Evolutionary conservation across 2,888 invertebrate genomes (phyloP), one percentile per base, ranked within the genome.

Genomic region (Microctonus aethiopoides): DNA sequence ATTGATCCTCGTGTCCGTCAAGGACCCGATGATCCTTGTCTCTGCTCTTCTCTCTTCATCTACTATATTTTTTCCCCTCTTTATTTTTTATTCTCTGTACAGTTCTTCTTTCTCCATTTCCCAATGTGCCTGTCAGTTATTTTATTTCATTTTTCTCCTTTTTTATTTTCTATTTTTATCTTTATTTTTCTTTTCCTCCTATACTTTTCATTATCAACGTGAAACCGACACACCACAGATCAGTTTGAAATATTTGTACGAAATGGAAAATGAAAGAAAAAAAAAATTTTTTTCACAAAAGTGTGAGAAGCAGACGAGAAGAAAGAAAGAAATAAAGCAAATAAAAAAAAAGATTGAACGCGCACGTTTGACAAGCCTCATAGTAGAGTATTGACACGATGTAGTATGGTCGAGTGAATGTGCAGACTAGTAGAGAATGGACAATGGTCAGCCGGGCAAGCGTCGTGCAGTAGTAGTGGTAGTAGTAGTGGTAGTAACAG

Each of bases 1-100:
- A 86, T 86, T 86, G 86, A 86, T 86, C 85, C 83, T 83, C 82
- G 84, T 83, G 86, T 85, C 85, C 83, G 85, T 85, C 86, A 85
- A 86, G 85, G 83, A 85, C 82, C 81, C 83, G 83, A 82, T 83
- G 84, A 84, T 84, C 84, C 83, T 83, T 81, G 79, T 74, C 77
- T 74, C 77, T 78, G 75, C 75, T 73, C 74, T 73, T 73, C 75
- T 71, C 56, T 60, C 62, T 65, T 61, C 62, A 52, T 61, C 24
- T 39, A 61, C 3, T 20, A 24, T 52, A 32, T 32, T n/a, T 64
- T 57, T 39, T 39, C n/a, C 7, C 39, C 26, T 32, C 34, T 46
- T 13, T 29, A 22, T 20, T 20, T 66, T 22, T 57, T 22, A 9
- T 36, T 6, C 16, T 46, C 7, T n/a, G 29, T 29, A 29, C 29